These are phyloP conservation scores for Propithecus deckenii DNA, from an alignment of 2,797 vertebrate species.

Conservation along the genomic window DNA sequence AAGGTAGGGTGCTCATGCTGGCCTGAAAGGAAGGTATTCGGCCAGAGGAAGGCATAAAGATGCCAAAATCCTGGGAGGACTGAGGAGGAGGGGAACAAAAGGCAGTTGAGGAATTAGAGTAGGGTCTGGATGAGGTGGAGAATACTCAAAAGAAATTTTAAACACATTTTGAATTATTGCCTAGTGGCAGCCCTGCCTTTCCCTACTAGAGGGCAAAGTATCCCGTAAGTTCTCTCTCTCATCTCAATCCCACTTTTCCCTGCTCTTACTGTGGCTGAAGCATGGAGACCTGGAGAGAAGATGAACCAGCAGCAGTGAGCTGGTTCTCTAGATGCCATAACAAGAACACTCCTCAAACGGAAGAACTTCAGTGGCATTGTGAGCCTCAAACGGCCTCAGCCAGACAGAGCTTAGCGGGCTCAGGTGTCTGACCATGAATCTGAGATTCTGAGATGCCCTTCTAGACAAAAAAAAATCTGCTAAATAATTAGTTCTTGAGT, in stretches of 20 bases:
- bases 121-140: background rate
- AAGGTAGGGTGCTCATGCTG: background rate
- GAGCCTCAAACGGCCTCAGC: background rate
- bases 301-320: background rate
- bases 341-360: background rate
- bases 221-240: background rate
- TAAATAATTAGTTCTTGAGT: conserved; percentile 14
- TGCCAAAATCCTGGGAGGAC: background rate
- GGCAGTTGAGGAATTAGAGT: background rate
- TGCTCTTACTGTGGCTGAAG: background rate
- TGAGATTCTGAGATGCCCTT: background rate
- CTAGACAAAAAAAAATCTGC: background rate
- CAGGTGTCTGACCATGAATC: background rate
- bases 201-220: background rate
- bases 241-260: background rate
- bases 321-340: background rate
- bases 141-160: background rate
- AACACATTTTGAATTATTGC: background rate
- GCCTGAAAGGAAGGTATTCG: background rate
- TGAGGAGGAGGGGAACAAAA: background rate
- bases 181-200: background rate
- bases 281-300: background rate
- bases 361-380: background rate
- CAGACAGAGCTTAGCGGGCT: background rate
- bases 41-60: background rate